A percentile compares a stretch with the other conserved stretches of the same genome.
These are phyloP conservation scores for Drosophila kikkawai DNA, from an alignment of 1,140 invertebrate genomes.

Conservation along the genomic window DNA sequence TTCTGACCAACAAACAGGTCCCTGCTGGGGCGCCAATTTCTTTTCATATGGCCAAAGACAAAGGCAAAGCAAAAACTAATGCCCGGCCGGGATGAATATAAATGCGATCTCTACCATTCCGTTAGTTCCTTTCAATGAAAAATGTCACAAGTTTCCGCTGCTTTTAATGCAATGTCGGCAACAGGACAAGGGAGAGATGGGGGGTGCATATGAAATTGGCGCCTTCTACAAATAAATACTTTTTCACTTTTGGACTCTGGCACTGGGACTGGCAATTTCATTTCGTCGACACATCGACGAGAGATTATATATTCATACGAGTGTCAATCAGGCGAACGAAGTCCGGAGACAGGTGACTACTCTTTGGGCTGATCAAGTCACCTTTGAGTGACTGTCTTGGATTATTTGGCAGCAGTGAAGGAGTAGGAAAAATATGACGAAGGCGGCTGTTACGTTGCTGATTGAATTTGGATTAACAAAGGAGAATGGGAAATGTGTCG, in stretches of 20 bases:
- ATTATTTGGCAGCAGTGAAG: constrained; percentile 29
- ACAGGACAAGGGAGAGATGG: constrained; percentile 14
- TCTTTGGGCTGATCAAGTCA: constrained; percentile 19
- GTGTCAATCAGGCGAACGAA: constrained; percentile 58
- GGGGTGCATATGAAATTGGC: constrained; percentile 35
- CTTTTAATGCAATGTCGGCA: constrained; percentile 46
- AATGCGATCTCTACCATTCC: constrained; percentile 45
- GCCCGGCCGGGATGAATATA: constrained; percentile 71
- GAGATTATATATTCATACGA: constrained; percentile 65
- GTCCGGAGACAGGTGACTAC: constrained; percentile 29
- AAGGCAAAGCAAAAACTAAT: constrained; percentile 75
- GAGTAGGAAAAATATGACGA: constrained; percentile 4
- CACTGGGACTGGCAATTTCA: constrained; percentile 32
- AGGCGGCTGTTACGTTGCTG: constrained; percentile 22
- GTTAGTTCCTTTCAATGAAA: constrained; percentile 23
- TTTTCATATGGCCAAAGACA: constrained; percentile 55
- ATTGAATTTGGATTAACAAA: constrained; percentile 47
- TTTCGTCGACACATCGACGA: constrained; percentile 37
- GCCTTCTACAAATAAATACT: constrained; percentile 47
- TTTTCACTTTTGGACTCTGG: constrained; percentile 35
- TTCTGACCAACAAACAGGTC: constrained; percentile 70
- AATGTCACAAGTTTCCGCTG: constrained; percentile 47
- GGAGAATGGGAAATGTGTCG: constrained; percentile 18
- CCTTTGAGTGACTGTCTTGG: constrained; percentile 38
- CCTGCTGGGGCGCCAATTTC: constrained; percentile 30